Conservation (phyloP, 2,797 vertebrate species). For the Ficedula albicollis region DNA sequence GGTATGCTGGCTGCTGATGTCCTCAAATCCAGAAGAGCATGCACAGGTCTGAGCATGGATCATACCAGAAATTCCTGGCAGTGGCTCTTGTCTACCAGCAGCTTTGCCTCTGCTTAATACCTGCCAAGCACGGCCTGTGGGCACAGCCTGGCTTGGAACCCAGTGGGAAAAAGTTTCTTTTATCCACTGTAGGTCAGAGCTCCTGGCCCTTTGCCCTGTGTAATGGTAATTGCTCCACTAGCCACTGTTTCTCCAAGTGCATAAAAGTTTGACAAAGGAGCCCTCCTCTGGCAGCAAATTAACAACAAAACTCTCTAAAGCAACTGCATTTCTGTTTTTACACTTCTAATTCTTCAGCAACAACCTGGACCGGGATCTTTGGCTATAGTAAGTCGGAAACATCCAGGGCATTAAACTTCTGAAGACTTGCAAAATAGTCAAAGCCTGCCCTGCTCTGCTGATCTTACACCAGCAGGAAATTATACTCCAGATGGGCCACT, state of each 20-base stretch:
- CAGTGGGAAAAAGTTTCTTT: background rate
- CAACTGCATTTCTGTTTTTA: background rate
- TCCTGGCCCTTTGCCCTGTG: background rate
- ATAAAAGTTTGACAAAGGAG: background rate
- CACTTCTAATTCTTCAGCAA: background rate
- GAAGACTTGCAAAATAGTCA: background rate
- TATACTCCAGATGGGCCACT: background rate
- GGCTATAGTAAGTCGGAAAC: background rate
- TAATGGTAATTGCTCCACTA: background rate
- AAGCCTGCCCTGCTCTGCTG: background rate
- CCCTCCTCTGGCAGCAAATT: background rate
- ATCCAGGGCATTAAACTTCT: background rate
- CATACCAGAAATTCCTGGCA: background rate
- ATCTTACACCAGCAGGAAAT: background rate
- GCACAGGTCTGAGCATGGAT: background rate
- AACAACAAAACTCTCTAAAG: background rate
- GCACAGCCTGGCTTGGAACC: background rate
- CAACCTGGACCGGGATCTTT: background rate
- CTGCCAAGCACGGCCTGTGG: background rate
- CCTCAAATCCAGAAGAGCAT: background rate
- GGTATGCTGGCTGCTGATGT: background rate
- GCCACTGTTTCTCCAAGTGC: background rate
- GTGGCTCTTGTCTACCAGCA: background rate
- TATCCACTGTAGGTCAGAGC: background rate
- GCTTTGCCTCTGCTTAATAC: background rate